Percentiles rank a stretch among this genome's conserved stretches.
These are phyloP conservation scores for Poicephalus gulielmi DNA, from an alignment of 2,113 vertebrate genomes.

Conservation along the genomic window DNA sequence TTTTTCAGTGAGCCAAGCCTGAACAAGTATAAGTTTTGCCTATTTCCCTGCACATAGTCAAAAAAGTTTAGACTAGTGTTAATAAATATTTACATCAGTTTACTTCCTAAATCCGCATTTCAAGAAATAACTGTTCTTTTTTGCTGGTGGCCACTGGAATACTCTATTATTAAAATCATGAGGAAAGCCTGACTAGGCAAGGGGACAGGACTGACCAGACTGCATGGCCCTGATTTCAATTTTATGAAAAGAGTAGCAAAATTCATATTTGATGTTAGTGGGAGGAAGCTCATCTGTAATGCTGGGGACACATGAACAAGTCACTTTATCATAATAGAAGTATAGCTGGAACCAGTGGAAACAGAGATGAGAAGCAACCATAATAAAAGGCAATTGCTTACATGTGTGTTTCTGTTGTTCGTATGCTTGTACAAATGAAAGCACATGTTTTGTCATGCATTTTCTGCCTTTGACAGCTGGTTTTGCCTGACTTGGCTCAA, in stretches of 20 bases:
- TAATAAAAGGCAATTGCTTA: constrained; percentile 19
- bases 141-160: background rate
- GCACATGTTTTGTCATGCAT: background rate
- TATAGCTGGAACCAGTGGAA: background rate
- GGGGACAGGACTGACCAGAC: background rate
- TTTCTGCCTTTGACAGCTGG: constrained; percentile 1
- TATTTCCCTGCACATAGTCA: background rate
- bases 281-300: background rate
- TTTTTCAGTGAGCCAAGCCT: background rate
- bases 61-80: background rate
- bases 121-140: background rate
- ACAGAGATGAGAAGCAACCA: background rate
- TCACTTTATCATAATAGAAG: background rate
- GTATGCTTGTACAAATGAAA: constrained; percentile 9
- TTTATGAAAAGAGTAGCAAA: background rate
- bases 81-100: background rate
- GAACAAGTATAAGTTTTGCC: background rate
- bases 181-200: background rate
- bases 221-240: background rate
- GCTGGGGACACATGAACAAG: background rate
- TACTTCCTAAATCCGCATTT: background rate
- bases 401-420: constrained; percentile 28
- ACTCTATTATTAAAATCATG: background rate
- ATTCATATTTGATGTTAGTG: background rate
- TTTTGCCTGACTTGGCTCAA: background rate